Conservation (phyloP, 2,888 invertebrate genomes). For the Drosophila antonietae region DNA sequence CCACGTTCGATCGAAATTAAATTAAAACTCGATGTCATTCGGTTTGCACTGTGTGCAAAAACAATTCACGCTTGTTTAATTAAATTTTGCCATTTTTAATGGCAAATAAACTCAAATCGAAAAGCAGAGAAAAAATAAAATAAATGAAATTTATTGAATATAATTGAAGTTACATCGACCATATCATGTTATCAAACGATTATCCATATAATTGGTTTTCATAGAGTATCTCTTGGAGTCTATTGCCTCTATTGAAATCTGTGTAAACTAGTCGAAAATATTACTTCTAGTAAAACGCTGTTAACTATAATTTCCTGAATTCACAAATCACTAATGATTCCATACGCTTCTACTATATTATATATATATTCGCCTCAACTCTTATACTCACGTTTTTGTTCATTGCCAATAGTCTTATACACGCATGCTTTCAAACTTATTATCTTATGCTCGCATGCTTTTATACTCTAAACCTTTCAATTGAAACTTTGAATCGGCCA, state of each 20-base stretch:
- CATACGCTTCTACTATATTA: background rate
- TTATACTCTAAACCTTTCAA: too few relatives aligned
- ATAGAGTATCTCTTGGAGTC: background rate
- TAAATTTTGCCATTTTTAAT: conserved; percentile 11
- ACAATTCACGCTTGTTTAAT: conserved; percentile 2
- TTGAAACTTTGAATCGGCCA: too few relatives aligned
- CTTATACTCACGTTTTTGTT: too few relatives aligned
- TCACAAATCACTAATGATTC: too few relatives aligned
- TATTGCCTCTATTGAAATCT: background rate
- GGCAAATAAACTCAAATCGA: background rate
- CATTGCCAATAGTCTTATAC: too few relatives aligned
- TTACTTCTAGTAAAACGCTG: too few relatives aligned
- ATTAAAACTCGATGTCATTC: conserved; percentile 20
- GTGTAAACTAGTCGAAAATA: too few relatives aligned
- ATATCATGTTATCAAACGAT: background rate
- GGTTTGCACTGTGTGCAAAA: background rate
- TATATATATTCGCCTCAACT: too few relatives aligned
- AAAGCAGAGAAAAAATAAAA: background rate
- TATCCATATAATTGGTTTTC: background rate
- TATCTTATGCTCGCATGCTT: background rate
- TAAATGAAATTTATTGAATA: conserved; percentile 1
- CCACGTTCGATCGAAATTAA: conserved; percentile 49
- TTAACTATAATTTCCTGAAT: too few relatives aligned
- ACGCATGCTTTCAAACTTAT: too few relatives aligned
- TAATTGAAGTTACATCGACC: background rate